phyloP scores from a whole-genome alignment of 2,888 invertebrate species.

The Meta bourneti region DNA sequence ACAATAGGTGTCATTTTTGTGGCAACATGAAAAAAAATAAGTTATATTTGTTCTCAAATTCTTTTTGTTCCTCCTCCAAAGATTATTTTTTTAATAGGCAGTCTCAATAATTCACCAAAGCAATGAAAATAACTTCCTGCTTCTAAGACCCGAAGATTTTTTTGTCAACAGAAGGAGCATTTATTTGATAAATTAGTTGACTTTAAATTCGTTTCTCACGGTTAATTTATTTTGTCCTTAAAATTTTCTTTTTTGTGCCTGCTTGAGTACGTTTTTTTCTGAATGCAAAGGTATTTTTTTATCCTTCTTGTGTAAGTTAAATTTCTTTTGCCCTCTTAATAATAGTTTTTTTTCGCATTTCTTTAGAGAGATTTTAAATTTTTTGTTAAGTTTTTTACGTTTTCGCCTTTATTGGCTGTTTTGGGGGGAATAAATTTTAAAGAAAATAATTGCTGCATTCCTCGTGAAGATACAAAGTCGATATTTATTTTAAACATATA shows the following conservation, averaged over 20 bases:
- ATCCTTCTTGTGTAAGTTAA: not conserved
- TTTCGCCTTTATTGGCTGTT: not conserved
- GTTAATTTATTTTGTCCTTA: constrained; percentile 42
- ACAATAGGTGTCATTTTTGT: not conserved
- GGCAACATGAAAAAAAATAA: not conserved
- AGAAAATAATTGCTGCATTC: not conserved
- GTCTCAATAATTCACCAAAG: constrained; percentile 42
- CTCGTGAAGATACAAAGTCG: not conserved
- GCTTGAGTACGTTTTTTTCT: not conserved
- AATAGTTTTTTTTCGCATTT: too few species aligned
- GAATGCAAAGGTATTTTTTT: not conserved
- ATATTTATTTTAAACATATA: not conserved
- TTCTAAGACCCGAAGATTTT: constrained; percentile 23
- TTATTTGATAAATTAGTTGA: constrained; percentile 66
- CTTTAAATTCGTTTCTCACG: constrained; percentile 54
- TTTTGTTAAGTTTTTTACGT: not conserved
- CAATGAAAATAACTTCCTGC: constrained; percentile 27
- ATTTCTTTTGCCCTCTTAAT: too few species aligned
- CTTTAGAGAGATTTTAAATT: not conserved
- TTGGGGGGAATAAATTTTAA: not conserved
- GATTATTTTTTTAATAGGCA: constrained; percentile 10
- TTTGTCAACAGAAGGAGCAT: constrained; percentile 42
- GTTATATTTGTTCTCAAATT: not conserved
- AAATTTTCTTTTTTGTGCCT: not conserved
- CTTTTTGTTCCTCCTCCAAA: not conserved